Conservation (phyloP, 53 echinoderm and acorn worm genomes). For the Apostichopus leukothele region DNA sequence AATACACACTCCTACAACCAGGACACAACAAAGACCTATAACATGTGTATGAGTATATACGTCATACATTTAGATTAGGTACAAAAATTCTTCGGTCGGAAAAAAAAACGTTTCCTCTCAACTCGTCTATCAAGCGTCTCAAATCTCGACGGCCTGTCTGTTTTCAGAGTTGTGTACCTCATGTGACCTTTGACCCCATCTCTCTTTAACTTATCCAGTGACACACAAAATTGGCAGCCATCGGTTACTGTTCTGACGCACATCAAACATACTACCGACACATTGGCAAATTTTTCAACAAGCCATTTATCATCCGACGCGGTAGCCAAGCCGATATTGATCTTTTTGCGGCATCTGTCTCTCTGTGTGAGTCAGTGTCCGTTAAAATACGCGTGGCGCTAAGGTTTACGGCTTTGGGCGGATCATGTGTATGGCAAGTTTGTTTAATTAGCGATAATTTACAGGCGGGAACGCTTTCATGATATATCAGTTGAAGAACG, state of each 20-base stretch:
- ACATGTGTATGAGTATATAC: no score
- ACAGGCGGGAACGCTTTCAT: constrained; percentile 48
- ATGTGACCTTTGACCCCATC: not conserved
- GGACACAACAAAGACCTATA: no score
- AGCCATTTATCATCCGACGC: constrained; percentile 16
- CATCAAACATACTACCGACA: constrained; percentile 36
- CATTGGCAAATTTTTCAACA: constrained; percentile 31
- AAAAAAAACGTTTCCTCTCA: no score
- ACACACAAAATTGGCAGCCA: constrained; percentile 17
- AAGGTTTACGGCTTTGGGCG: constrained; percentile 36
- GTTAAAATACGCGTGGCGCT: not conserved
- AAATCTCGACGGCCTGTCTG: not conserved
- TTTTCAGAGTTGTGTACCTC: not conserved
- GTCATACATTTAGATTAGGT: no score
- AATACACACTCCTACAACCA: no score
- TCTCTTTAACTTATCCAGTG: not conserved
- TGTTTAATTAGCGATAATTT: constrained; percentile 52
- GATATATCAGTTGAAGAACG: constrained; percentile 32
- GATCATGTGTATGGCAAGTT: constrained; percentile 30
- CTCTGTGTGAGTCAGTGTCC: constrained; percentile 36
- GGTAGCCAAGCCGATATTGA: not conserved
- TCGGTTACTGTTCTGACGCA: constrained; percentile 6
- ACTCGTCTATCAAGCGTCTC: not conserved
- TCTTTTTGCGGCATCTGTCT: constrained; percentile 4
- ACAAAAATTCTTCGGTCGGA: no score